phyloP scores from a whole-genome alignment of 2,888 invertebrate genomes.

The Saturnia pavonia region DNA sequence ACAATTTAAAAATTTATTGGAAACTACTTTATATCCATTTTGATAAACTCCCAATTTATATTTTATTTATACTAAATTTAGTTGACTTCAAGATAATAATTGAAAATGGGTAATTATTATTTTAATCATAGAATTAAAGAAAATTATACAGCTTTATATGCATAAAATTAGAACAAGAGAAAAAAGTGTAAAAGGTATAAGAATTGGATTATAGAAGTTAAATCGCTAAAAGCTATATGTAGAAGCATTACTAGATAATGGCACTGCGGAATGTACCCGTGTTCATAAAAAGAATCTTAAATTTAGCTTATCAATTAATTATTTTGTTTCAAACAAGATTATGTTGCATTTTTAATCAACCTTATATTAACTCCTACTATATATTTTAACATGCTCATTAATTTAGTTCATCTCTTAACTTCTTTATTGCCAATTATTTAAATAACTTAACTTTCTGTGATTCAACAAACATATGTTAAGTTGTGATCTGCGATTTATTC shows the following conservation, averaged over 20 bases:
- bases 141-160: slow-evolving; percentile 19
- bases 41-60: slow-evolving; percentile 66
- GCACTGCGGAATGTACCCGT: slow-evolving; percentile 79
- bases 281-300: slow-evolving; percentile 76
- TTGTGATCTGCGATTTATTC: slow-evolving; percentile 78
- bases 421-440: slow-evolving; percentile 73
- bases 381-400: slow-evolving; percentile 30
- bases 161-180: slow-evolving; percentile 33
- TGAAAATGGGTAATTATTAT: slow-evolving; percentile 44
- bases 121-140: slow-evolving; percentile 28
- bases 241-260: slow-evolving; percentile 75
- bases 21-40: slow-evolving; percentile 73
- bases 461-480: slow-evolving; percentile 75
- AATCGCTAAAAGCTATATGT: slow-evolving; percentile 58
- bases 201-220: slow-evolving; percentile 62
- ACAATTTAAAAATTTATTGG: slow-evolving; percentile 75
- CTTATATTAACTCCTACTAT: slow-evolving; percentile 51
- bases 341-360: slow-evolving; percentile 56
- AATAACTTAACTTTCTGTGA: slow-evolving; percentile 56
- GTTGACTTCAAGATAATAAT: slow-evolving; percentile 62
- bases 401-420: slow-evolving; percentile 44
- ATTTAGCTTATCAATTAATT: slow-evolving; percentile 64
- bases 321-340: slow-evolving; percentile 72
- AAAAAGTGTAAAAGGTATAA: slow-evolving; percentile 35
- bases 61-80: slow-evolving; percentile 74